Conservation (phyloP, 1,140 invertebrate genomes). For the Wiebesia pumilae region DNA sequence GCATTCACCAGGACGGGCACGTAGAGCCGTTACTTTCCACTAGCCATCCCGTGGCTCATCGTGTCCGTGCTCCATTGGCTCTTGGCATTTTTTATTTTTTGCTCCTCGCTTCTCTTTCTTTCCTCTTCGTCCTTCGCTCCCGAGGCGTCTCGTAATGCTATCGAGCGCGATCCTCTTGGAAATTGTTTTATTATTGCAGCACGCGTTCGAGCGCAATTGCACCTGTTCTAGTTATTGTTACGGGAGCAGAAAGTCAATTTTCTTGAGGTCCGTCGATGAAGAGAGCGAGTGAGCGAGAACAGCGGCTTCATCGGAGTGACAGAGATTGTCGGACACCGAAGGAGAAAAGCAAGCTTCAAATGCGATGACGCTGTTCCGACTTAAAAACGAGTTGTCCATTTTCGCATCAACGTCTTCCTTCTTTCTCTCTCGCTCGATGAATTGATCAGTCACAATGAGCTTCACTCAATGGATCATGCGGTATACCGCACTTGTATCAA, state of each 20-base stretch:
- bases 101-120: no score
- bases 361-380: background rate
- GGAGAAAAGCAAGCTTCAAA: background rate
- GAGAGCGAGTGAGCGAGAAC: background rate
- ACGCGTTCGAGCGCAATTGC: background rate
- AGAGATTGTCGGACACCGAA: background rate
- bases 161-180: no score
- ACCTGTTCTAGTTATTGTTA: no score
- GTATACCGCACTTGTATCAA: no score
- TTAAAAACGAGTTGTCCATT: slow-evolving; percentile 15
- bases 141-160: no score
- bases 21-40: background rate
- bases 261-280: background rate
- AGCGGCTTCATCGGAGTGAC: background rate
- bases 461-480: no score
- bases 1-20: no score
- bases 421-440: background rate
- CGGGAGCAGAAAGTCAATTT: background rate
- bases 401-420: background rate
- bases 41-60: background rate
- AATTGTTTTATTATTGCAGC: slow-evolving; percentile 7
- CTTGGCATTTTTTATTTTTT: no score
- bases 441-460: no score
- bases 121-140: no score
- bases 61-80: background rate